Evolutionary conservation across 2,888 invertebrate species (phyloP).

Genomic region (Acheta domesticus): DNA sequence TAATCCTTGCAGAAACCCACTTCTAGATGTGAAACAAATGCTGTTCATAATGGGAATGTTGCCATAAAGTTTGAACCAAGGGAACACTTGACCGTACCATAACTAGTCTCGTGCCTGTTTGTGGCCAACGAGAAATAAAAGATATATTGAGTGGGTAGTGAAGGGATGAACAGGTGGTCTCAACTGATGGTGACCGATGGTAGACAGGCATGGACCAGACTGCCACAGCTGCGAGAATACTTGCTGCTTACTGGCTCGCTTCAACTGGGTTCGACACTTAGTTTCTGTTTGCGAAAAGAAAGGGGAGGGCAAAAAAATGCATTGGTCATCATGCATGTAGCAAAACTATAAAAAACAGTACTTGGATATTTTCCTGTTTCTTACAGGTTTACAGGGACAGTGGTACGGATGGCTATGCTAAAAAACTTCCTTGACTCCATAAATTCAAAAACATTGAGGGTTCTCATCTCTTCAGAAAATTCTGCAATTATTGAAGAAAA

Average conservation of each 20-base stretch:
- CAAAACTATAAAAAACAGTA: neutral
- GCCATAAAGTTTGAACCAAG: neutral
- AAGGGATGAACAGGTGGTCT: neutral
- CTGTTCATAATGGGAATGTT: neutral
- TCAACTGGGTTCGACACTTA: constrained; percentile 28
- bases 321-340: constrained; percentile 26
- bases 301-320: constrained; percentile 21
- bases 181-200: constrained; percentile 12
- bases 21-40: too few species aligned
- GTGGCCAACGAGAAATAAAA: neutral
- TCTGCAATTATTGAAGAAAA: neutral
- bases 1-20: too few species aligned
- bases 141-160: neutral
- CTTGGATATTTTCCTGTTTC: too few species aligned
- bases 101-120: neutral
- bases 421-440: neutral
- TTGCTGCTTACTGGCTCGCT: neutral
- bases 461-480: neutral
- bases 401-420: constrained; percentile 21
- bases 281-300: constrained; percentile 31
- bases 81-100: constrained; percentile 11
- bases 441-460: neutral
- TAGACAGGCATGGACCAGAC: constrained; percentile 19
- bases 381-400: neutral
- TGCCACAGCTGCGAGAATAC: too few species aligned